phyloP scores from a whole-genome alignment of 2,888 invertebrate species.

The Drosophila mayaguana region DNA sequence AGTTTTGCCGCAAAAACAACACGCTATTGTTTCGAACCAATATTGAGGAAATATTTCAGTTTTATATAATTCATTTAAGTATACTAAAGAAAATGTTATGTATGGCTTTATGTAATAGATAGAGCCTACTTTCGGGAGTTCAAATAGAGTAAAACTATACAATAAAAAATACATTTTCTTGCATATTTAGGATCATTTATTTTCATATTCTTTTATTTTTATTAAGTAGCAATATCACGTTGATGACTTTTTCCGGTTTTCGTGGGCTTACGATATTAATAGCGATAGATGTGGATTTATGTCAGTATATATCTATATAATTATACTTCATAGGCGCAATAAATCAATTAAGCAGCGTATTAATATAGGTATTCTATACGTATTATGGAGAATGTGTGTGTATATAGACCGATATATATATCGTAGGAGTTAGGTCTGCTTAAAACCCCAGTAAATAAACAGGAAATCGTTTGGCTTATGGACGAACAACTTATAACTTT shows the following conservation, averaged over 20 bases:
- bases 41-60: background rate
- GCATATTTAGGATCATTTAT: conserved; percentile 52
- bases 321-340: conserved; percentile 53
- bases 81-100: background rate
- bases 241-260: conserved; percentile 60
- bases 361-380: conserved; percentile 36
- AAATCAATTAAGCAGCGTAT: conserved; percentile 65
- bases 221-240: conserved; percentile 74
- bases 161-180: background rate
- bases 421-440: conserved; percentile 19
- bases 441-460: conserved; percentile 28
- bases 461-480: conserved; percentile 37
- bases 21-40: background rate
- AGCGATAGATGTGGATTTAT: conserved; percentile 49
- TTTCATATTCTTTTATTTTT: conserved; percentile 38
- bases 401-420: conserved; percentile 5
- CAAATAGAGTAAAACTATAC: too few relatives aligned
- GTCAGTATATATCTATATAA: conserved; percentile 33
- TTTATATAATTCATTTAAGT: background rate
- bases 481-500: conserved; percentile 42
- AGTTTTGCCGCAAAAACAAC: background rate
- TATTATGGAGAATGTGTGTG: conserved; percentile 11
- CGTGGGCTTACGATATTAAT: conserved; percentile 38
- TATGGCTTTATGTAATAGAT: background rate
- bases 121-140: background rate